Conservation (phyloP, 2,113 vertebrate genomes). For the Meleagris gallopavo region DNA sequence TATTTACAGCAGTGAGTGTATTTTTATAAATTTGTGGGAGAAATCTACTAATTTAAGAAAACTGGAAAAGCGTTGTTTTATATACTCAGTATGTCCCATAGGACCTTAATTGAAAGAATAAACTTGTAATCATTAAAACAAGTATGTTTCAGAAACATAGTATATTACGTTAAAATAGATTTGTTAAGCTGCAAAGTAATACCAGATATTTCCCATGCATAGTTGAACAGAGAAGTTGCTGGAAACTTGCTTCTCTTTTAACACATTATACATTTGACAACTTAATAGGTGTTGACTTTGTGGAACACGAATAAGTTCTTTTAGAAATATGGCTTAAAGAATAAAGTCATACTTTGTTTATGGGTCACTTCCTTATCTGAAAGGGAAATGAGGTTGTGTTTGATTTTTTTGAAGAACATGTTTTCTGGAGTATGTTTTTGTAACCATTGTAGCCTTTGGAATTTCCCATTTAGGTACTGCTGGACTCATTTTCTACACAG, state of each 20-base stretch:
- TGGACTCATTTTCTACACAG: background rate
- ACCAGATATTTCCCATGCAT: background rate
- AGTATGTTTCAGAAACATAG: background rate
- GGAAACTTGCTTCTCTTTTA: slow-evolving; percentile 17
- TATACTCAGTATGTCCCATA: background rate
- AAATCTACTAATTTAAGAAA: background rate
- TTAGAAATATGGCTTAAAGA: background rate
- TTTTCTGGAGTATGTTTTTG: background rate
- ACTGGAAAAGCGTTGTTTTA: background rate
- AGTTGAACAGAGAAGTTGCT: background rate
- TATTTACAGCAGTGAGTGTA: background rate
- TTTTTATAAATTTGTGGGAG: background rate
- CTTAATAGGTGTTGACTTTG: background rate
- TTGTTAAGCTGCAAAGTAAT: background rate
- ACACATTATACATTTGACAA: background rate
- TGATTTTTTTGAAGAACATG: slow-evolving; percentile 1
- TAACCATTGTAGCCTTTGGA: background rate
- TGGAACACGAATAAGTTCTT: background rate
- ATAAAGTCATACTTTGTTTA: background rate
- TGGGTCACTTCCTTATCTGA: background rate
- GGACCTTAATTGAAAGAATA: background rate
- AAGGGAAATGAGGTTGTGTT: background rate
- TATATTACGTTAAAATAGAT: background rate
- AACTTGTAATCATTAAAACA: background rate
- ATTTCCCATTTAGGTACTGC: background rate